Evolutionary conservation across 2,888 invertebrate genomes (phyloP).

Genomic region (Elmis aenea): DNA sequence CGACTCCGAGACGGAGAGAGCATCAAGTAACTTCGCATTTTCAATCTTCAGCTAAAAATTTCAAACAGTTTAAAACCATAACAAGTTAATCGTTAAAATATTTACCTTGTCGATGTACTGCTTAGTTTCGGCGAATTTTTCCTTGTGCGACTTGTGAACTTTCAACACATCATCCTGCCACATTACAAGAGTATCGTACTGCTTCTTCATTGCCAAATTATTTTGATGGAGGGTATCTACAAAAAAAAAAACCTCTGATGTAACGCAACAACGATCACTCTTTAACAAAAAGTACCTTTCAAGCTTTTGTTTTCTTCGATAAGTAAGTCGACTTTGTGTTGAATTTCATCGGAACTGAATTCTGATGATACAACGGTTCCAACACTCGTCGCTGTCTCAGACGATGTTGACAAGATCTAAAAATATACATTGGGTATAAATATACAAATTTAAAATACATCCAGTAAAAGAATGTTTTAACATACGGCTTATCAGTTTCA

Average conservation of each 20-base stretch:
- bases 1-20: conserved; percentile 1
- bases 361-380: conserved; percentile 4
- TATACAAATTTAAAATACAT: too few relatives aligned
- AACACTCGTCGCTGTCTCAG: not conserved
- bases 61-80: too few relatives aligned
- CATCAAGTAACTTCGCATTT: conserved; percentile 8
- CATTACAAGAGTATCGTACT: conserved; percentile 55
- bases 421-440: not conserved
- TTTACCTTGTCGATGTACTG: conserved; percentile 54
- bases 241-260: conserved; percentile 30
- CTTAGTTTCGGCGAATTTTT: conserved; percentile 63
- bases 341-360: conserved; percentile 33
- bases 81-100: too few relatives aligned
- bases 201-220: conserved; percentile 62
- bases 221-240: conserved; percentile 61
- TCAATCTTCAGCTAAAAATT: conserved; percentile 10
- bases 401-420: not conserved
- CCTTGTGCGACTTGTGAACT: conserved; percentile 57
- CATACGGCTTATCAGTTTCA: not conserved
- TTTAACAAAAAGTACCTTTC: conserved; percentile 27
- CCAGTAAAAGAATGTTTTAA: too few relatives aligned
- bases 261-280: not conserved
- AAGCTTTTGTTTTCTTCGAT: conserved; percentile 35
- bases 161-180: conserved; percentile 63
- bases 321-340: conserved; percentile 33